A percentile compares a stretch with the other conserved stretches of the same genome.
These are phyloP conservation scores for Polydesmus complanatus DNA, from an alignment of 2,888 invertebrate genomes.

Conservation along the genomic window DNA sequence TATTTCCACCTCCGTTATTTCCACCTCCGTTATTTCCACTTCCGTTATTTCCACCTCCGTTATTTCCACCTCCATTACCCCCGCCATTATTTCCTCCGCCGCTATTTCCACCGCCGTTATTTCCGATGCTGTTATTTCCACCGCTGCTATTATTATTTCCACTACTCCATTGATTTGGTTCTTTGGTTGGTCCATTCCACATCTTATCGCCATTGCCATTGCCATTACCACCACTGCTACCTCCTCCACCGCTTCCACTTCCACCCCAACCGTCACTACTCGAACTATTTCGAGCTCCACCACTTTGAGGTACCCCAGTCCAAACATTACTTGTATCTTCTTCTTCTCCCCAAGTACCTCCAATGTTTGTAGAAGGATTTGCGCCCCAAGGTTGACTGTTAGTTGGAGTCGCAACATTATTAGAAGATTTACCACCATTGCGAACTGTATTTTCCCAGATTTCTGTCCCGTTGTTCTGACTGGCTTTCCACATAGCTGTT, in stretches of 20 bases:
- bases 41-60: constrained; percentile 19
- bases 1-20: constrained; percentile 20
- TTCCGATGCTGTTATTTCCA: background rate
- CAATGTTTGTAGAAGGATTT: constrained; percentile 74
- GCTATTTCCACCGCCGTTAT: constrained; percentile 16
- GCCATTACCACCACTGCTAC: constrained; percentile 25
- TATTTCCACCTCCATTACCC: constrained; percentile 20
- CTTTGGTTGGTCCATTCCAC: constrained; percentile 5
- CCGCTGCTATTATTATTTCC: background rate
- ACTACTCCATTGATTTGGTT: constrained; percentile 7
- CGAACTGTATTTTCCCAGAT: constrained; percentile 83
- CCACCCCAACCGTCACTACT: constrained; percentile 39
- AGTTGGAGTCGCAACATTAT: constrained; percentile 45
- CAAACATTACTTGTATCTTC: constrained; percentile 79
- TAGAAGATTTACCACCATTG: constrained; percentile 66
- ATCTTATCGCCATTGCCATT: constrained; percentile 18
- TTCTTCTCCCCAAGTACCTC: constrained; percentile 90
- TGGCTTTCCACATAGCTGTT: constrained; percentile 13
- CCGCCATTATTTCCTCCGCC: constrained; percentile 18
- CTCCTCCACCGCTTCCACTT: constrained; percentile 28
- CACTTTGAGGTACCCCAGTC: constrained; percentile 55
- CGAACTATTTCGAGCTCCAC: constrained; percentile 32
- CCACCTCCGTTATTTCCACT: no score
- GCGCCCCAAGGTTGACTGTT: constrained; percentile 81
- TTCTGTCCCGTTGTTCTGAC: constrained; percentile 37